Base-by-base conservation (phyloP, 2,797 vertebrate genomes). In the Oreortyx pictus region DNA sequence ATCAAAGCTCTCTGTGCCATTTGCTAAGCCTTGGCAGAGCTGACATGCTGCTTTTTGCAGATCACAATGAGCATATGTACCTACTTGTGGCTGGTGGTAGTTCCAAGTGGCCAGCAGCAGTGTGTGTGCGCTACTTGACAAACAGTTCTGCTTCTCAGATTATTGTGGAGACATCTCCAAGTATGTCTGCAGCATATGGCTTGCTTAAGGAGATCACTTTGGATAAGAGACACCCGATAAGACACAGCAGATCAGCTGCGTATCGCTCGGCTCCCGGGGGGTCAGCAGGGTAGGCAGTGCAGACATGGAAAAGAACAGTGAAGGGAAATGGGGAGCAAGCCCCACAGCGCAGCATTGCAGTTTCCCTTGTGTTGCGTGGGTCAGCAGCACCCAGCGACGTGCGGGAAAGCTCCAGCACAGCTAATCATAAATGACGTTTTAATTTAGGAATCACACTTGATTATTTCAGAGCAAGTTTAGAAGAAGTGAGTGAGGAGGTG, bases 101-200 rank as follows among this genome's bases (percentile, higher is more conserved):
- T 88, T 96, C 88, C 83, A 96, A 94, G 90, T 95, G 95, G 92
- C 87, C 93, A 90, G 91, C 91, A 94, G 74, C 52, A 71, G 92
- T 46, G 37, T 17, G 9, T 66, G 74, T 41, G 94, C 39, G 13
- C 67, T 93, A 86, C 82, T 89, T 95, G 87, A 90, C 90, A 93
- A 95, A 89, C 87, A 89, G 49, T 94, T 95, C 85, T 94, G 85
- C 86, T 90, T 89, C 90, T 90, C 43, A 12, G 54, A 77, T 79
- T 86, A 31, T 80, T 81, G 64, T 56, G 88, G 91, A 95, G 94
- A 62, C 60, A 60, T 91, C 93, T 94, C 94, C 81, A 77, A 95
- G 94, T 80, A 74, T 93, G 89, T 89, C 90, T 90, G 77, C 80
- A 93, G 91, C 80, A 87, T 95, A 93, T 96, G 94, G 92, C 81